These are phyloP conservation scores for Ectropis grisescens DNA, from an alignment of 1,140 invertebrate genomes.

Conservation along the genomic window DNA sequence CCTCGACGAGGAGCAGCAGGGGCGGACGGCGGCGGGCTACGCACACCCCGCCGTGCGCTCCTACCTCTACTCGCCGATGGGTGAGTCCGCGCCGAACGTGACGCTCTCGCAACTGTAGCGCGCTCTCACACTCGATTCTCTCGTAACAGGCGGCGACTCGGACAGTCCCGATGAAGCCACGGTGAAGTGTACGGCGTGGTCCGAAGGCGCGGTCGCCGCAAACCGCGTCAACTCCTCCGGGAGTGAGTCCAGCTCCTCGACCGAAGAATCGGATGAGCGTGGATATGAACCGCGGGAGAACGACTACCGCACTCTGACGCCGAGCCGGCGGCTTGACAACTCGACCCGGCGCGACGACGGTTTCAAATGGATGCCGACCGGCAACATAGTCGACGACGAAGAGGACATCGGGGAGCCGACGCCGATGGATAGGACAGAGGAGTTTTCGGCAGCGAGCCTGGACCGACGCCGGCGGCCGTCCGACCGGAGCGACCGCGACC, in stretches of 20 bases:
- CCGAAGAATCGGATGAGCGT: conserved; percentile 46
- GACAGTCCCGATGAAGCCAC: conserved; percentile 63
- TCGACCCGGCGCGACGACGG: conserved; percentile 71
- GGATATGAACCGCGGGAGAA: conserved; percentile 40
- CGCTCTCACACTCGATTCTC: conserved; percentile 30
- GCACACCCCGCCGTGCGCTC: conserved; percentile 63
- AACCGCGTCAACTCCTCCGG: conserved; percentile 35
- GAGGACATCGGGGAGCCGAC: conserved; percentile 37
- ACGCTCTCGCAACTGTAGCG: conserved; percentile 27
- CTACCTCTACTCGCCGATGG: conserved; percentile 67
- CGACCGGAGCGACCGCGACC: conserved; percentile 62
- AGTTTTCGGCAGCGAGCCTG: conserved; percentile 60
- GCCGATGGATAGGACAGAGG: conserved; percentile 34
- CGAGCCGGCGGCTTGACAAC: conserved; percentile 45
- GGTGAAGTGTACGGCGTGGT: conserved; percentile 58
- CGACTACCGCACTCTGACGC: conserved; percentile 52
- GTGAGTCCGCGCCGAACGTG: conserved; percentile 46
- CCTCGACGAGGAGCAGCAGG: conserved; percentile 58
- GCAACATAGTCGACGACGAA: conserved; percentile 41
- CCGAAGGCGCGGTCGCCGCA: conserved; percentile 33
- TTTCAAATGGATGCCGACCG: conserved; percentile 72
- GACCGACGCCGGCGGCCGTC: conserved; percentile 61
- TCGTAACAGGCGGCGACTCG: conserved; percentile 64
- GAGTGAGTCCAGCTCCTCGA: conserved; percentile 48
- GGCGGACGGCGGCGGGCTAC: conserved; percentile 43